A percentile compares a stretch with the other conserved stretches of the same genome.
Evolutionary conservation across 2,888 invertebrate species (phyloP).

Genomic region (Pachydiplax longipennis): DNA sequence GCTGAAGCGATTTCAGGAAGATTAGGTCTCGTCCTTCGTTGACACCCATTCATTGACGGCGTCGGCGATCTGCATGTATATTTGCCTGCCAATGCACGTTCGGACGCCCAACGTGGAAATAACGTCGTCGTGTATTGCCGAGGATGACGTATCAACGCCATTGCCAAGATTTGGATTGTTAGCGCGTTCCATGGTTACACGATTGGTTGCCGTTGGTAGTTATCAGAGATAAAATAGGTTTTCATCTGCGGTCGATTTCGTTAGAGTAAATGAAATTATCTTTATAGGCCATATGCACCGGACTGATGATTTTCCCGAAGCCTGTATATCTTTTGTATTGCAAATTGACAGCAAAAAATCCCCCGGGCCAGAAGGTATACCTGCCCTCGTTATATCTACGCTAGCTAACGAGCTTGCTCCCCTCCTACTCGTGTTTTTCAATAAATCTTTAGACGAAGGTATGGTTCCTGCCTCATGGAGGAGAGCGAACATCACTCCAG

Average conservation of each 20-base stretch:
- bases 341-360: too few relatives aligned
- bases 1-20: background rate
- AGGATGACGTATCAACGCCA: background rate
- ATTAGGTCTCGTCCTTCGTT: background rate
- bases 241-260: background rate
- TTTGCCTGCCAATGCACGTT: background rate
- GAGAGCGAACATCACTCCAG: too few relatives aligned
- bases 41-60: background rate
- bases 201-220: background rate
- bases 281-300: too few relatives aligned
- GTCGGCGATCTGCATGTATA: background rate
- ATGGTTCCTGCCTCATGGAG: too few relatives aligned
- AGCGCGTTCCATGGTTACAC: background rate
- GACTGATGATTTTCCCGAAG: too few relatives aligned
- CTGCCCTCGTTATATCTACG: too few relatives aligned
- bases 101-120: background rate
- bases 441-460: too few relatives aligned
- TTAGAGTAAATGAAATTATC: too few relatives aligned
- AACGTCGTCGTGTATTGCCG: background rate
- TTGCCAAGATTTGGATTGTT: background rate
- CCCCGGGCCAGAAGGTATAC: too few relatives aligned
- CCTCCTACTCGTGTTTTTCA: too few relatives aligned
- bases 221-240: background rate
- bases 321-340: too few relatives aligned
- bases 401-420: too few relatives aligned